Percentiles rank a stretch among this genome's conserved stretches.
Evolutionary conservation across 2,113 vertebrate species (phyloP).

Genomic region (Sinocyclocheilus anshuiensis): DNA sequence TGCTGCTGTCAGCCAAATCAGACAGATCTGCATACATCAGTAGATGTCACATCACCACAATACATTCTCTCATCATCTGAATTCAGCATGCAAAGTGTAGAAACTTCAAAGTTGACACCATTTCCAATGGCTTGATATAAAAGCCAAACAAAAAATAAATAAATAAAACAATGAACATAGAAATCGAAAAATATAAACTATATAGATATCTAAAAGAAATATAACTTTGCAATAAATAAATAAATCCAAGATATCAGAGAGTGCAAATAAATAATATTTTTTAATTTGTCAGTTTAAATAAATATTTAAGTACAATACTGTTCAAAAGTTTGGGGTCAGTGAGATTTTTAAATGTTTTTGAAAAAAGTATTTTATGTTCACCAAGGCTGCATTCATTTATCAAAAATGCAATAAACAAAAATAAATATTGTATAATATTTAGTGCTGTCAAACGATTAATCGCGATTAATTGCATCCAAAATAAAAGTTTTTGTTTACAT

Average conservation of each 20-base stretch:
- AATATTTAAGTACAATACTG: not conserved
- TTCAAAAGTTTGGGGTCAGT: too few relatives aligned
- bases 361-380: too few relatives aligned
- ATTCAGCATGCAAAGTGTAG: not conserved
- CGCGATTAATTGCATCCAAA: too few relatives aligned
- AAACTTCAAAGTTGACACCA: constrained; percentile 4
- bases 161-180: not conserved
- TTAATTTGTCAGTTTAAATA: not conserved
- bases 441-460: too few relatives aligned
- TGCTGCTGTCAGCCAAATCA: constrained; percentile 9
- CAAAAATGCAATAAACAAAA: too few relatives aligned
- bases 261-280: not conserved
- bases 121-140: not conserved
- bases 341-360: too few relatives aligned
- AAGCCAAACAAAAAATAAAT: not conserved
- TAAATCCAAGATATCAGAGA: not conserved
- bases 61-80: not conserved
- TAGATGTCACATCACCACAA: not conserved
- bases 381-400: too few relatives aligned
- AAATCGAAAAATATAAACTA: not conserved
- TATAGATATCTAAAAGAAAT: too few relatives aligned
- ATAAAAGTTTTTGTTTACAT: too few relatives aligned
- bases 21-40: constrained; percentile 23
- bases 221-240: not conserved
- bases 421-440: too few relatives aligned